Percentiles rank a stretch among this genome's conserved stretches.
Evolutionary conservation across 2,888 invertebrate species (phyloP).

Genomic region (Griposia aprilina): DNA sequence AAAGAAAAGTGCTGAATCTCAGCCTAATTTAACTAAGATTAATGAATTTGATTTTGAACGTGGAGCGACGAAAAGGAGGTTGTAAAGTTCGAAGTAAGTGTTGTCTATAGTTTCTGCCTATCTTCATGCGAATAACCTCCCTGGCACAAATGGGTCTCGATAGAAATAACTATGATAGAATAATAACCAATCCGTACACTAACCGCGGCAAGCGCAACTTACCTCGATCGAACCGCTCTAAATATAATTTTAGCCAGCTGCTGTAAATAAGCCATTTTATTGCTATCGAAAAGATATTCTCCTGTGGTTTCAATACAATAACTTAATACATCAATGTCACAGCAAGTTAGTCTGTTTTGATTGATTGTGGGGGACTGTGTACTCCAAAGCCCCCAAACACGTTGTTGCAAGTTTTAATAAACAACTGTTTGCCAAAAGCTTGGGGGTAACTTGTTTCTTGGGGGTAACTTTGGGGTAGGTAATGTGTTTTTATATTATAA

Average conservation of each 20-base stretch:
- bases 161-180: neutral
- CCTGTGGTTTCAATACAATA: slow-evolving; percentile 55
- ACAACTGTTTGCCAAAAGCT: slow-evolving; percentile 45
- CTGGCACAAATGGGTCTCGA: no score
- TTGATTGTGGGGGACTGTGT: slow-evolving; percentile 59
- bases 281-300: slow-evolving; percentile 47
- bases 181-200: no score
- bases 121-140: neutral
- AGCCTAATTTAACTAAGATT: neutral
- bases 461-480: no score
- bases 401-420: slow-evolving; percentile 52
- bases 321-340: slow-evolving; percentile 69
- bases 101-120: neutral
- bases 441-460: neutral
- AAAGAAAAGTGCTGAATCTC: neutral
- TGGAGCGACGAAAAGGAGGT: neutral
- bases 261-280: slow-evolving; percentile 52
- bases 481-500: neutral
- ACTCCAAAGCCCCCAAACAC: slow-evolving; percentile 39
- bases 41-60: neutral
- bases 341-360: slow-evolving; percentile 59
- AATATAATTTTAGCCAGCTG: slow-evolving; percentile 11
- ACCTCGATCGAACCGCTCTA: neutral
- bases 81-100: neutral
- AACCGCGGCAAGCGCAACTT: neutral